Percentiles rank a stretch among this genome's conserved stretches.
phyloP scores from a whole-genome alignment of 1,140 invertebrate species.

The Drosophila funebris region DNA sequence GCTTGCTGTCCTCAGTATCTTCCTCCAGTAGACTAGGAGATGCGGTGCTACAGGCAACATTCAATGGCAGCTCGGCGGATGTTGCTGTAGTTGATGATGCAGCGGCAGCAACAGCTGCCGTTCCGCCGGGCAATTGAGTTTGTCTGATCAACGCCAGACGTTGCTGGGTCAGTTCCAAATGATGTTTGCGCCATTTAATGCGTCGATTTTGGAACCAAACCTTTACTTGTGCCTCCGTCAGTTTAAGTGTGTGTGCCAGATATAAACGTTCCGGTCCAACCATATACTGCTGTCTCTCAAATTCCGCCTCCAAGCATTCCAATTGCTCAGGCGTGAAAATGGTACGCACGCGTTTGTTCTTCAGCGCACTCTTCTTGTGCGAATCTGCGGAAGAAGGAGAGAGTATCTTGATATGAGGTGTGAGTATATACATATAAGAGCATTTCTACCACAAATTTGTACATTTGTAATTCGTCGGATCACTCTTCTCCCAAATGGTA shows the following conservation, averaged over 20 bases:
- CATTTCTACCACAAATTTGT: neutral
- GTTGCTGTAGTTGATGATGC: constrained; percentile 8
- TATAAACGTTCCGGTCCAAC: constrained; percentile 95
- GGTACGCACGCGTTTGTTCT: constrained; percentile 93
- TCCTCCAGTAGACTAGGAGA: constrained; percentile 64
- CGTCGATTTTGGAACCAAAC: constrained; percentile 99
- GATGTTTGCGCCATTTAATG: constrained; percentile 98
- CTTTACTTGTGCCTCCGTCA: constrained; percentile 97
- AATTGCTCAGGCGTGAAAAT: constrained; percentile 98
- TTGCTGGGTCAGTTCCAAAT: constrained; percentile 95
- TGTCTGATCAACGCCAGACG: constrained; percentile 91
- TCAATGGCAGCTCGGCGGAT: constrained; percentile 33
- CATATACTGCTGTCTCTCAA: constrained; percentile 97
- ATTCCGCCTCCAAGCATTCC: constrained; percentile 95
- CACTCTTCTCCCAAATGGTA: too few species aligned
- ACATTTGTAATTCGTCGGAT: neutral
- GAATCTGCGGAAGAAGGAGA: constrained; percentile 41
- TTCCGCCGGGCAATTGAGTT: constrained; percentile 76
- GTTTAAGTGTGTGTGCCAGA: constrained; percentile 92
- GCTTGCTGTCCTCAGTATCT: constrained; percentile 75
- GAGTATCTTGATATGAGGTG: neutral
- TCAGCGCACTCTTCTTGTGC: constrained; percentile 77
- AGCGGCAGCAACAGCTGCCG: neutral
- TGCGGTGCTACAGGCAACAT: constrained; percentile 27
- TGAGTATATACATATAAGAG: neutral